Base-by-base conservation (phyloP, 2,113 vertebrate genomes). In the Silurus glanis region DNA sequence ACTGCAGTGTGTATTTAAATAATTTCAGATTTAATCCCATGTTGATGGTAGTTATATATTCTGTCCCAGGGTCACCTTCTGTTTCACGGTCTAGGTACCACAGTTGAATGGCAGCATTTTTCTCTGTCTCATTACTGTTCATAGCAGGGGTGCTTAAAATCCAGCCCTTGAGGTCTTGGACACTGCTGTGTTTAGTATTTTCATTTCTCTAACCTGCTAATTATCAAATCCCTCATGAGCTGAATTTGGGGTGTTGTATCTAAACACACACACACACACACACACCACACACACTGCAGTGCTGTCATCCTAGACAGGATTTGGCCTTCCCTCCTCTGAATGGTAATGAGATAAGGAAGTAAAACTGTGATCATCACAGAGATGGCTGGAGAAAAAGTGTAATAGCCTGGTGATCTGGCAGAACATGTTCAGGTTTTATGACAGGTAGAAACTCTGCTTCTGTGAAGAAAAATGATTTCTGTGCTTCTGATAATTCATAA, bases 171-270 rank as follows among this genome's bases (percentile, higher is more conserved):
- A 74, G 55, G 19, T 17, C 28, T 72, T 4, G 6, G 19, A 37
- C 28, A 75, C 82, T 59, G 66, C 25, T 23, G 67, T 49, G 67
- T 74, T 23, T n/a, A 25, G 55, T 61, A 47, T 61, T 75, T 74
- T 84, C 53, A 14, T 58, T 74, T n/a, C 53, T 17, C 37, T 61
- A 75, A 61, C 37, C 37, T 72, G 71, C 56, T 84, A 84, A 84
- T 84, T 64, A 76, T 37, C 47, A 85, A 53, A 76, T 23, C 47
- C 58, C 13, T 84, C 71, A 51, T 53, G 47, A 78, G 58, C 56
- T 61, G 56, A 84, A 49, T 23, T 17, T 13, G 9, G 17, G 25
- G 49, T 37, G 25, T 53, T 69, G 49, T 51, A 71, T 66, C 51
- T 8, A 25, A 59, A 19, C 37, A 56, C 6, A 61, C 28, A 17